Evolutionary conservation across 1,140 invertebrate species (phyloP).

Genomic region (Daktulosphaira vitifoliae): DNA sequence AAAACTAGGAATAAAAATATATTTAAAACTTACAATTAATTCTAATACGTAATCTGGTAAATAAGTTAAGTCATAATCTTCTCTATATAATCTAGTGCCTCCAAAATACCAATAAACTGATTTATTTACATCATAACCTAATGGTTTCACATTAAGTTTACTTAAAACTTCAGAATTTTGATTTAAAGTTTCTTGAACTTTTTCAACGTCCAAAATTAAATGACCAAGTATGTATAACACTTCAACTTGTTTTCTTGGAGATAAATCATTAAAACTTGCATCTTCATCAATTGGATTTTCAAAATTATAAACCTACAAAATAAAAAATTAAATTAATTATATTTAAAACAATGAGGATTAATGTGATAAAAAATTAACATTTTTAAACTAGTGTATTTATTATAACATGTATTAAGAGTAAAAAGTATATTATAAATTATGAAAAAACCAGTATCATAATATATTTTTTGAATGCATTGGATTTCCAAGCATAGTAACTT

Average conservation of each 20-base stretch:
- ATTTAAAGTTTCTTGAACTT: background rate
- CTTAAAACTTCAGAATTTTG: background rate
- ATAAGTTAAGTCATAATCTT: constrained; percentile 48
- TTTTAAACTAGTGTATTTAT: no score
- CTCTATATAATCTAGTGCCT: constrained; percentile 69
- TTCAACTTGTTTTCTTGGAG: background rate
- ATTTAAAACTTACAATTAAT: no score
- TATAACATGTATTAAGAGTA: no score
- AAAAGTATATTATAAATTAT: no score
- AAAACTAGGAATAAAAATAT: no score
- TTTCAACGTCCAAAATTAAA: background rate
- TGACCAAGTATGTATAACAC: background rate
- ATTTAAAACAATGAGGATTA: background rate
- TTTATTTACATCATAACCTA: constrained; percentile 80
- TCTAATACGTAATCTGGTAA: no score
- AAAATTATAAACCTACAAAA: constrained; percentile 1
- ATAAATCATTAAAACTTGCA: constrained; percentile 11
- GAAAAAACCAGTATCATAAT: no score
- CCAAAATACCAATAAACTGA: constrained; percentile 96
- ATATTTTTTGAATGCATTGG: no score
- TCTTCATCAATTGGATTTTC: background rate
- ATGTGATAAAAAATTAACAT: no score
- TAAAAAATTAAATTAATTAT: background rate
- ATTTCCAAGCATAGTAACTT: no score
- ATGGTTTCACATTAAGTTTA: constrained; percentile 79